These are phyloP conservation scores for Strigamia maritima DNA, from an alignment of 2,888 invertebrate species.

Conservation along the genomic window DNA sequence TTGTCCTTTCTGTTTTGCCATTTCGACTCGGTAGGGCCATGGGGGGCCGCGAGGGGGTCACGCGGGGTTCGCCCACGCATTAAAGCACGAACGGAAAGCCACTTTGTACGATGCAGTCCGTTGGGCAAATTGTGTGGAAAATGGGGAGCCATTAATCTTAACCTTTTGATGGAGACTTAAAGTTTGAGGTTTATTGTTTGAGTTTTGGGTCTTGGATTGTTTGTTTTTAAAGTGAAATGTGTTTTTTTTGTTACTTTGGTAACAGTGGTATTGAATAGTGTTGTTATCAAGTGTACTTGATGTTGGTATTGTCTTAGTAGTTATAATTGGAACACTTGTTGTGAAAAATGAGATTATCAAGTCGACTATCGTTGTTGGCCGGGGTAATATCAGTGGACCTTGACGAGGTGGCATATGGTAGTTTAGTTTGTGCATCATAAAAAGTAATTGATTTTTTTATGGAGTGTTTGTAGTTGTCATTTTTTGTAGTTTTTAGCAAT, in stretches of 20 bases:
- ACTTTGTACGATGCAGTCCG: constrained; percentile 12
- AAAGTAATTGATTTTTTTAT: too few relatives aligned
- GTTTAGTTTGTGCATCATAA: too few relatives aligned
- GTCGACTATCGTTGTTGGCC: not conserved
- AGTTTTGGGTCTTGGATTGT: not conserved
- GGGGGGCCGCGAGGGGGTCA: not conserved
- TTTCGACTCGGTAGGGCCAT: not conserved
- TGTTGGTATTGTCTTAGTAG: not conserved
- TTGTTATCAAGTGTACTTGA: not conserved
- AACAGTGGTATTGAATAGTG: not conserved
- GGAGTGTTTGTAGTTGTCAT: too few relatives aligned
- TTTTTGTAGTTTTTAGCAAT: too few relatives aligned
- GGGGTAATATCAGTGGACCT: not conserved
- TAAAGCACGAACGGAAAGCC: constrained; percentile 3
- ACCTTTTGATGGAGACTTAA: not conserved
- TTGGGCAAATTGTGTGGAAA: constrained; percentile 35
- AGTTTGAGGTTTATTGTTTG: too few relatives aligned
- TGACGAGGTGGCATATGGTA: not conserved
- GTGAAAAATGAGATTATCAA: not conserved
- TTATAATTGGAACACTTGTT: not conserved
- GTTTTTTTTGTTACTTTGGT: not conserved
- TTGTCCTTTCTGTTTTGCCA: not conserved
- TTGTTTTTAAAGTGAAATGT: too few relatives aligned
- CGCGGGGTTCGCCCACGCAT: not conserved
- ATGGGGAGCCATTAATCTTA: constrained; percentile 27